Evolutionary conservation across 2,113 vertebrate genomes (phyloP), one percentile per base, ranked within the genome.

Genomic region (Dromaius novaehollandiae): DNA sequence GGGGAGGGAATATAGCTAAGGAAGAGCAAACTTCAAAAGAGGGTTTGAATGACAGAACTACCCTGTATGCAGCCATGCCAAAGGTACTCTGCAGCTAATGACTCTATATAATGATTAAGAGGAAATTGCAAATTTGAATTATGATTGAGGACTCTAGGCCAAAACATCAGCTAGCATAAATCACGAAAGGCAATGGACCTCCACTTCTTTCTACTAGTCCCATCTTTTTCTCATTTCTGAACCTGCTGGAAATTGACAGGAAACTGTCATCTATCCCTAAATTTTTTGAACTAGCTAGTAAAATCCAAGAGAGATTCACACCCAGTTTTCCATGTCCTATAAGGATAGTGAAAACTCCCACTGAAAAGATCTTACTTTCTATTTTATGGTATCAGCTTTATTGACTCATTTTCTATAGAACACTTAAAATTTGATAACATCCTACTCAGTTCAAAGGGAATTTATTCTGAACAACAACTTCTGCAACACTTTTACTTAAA

Each of bases 321-420:
- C 28, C 1, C 25, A 32, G 14, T 63, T 95, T 93, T 65, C 85
- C 68, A 76, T 40, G 38, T 77, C 25, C 25, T 85, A 3, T 61
- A 89, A 87, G 50, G 89, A 82, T 15, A 69, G 21, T 69, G 53
- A 96, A 92, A 91, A 74, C 30, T 80, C 30, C 7, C 50, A 46
- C 58, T 78, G 60, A 42, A 89, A 94, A 69, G 17, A 58, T 87
- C 55, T 80, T 92, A 10, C 32, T 85, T 85, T 56, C 48, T 85
- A 22, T 82, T 89, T 84, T 56, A 78, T 46, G 25, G 8, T 30
- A 95, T 77, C 40, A 36, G 25, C 44, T 88, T 93, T 96, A 95
- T 93, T 94, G 82, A 88, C 79, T 90, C 70, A 70, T 76, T 91
- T 97, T 70, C 86, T 82, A 80, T 40, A 77, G 86, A 91, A 94